Base-by-base conservation (phyloP, 53 echinoderm and acorn worm genomes). In the Actinopyga echinites region DNA sequence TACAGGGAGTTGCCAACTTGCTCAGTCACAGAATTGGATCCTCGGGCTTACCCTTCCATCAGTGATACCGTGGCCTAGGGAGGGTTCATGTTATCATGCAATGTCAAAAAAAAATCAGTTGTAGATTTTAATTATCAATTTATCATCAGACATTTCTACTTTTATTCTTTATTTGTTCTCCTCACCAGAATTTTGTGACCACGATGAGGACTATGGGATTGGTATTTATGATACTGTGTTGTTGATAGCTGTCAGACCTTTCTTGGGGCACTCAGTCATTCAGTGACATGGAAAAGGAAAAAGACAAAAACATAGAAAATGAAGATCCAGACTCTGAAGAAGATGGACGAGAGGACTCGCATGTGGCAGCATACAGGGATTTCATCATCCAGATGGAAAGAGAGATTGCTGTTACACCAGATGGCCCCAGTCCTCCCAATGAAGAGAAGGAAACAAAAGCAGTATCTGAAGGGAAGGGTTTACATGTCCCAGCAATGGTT, bases 371-470 rank as follows among this genome's bases (percentile, higher is more conserved):
- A 7, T 92, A 92, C 84, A 80, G 79, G 53, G 79, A 92, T 56
- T 80, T 80, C 81, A 92, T 92, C 36, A 65, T 87, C 25, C 80
- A 92, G 74, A 92, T 92, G 74, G 93, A 92, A 62, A 55, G 73
- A 20, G 87, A 91, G 59, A 84, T 89, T 28, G 89, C 58, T 33
- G 57, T 30, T 34, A 57, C 75, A 17, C 75, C 75, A 2, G 75
- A 75, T 24, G 43, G 75, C 17, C 68, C 32, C 19, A 68, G 9
- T 30, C 68, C 21, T 36, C 68, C 68, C 38, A 9, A 22, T 34
- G 68, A 36, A 21, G 54, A 75, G 30, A 57, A 35, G 4, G 31
- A 32, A 26, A 11, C 19, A 17, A 57, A 22, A 1, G 22, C 24
- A 1, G 55, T 15, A 62, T 19, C 64, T 32, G 22, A 5, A n/a